Conservation (phyloP, 2,113 vertebrate species). For the Sphyrna mokarran region DNA sequence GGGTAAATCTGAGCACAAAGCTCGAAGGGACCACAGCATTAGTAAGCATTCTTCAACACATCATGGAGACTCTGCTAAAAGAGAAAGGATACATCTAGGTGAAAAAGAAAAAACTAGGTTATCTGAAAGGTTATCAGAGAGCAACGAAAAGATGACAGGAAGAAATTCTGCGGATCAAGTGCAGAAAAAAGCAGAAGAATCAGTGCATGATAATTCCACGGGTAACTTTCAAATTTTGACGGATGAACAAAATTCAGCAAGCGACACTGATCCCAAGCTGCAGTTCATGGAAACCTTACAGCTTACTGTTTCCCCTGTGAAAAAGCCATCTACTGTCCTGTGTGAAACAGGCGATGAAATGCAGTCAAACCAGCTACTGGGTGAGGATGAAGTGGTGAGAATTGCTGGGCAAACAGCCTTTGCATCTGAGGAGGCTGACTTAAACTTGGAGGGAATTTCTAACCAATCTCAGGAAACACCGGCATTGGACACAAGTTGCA, state of each 20-base stretch:
- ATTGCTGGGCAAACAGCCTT: conserved; percentile 40
- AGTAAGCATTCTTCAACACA: background rate
- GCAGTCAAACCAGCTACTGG: background rate
- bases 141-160: background rate
- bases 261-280: conserved; percentile 58
- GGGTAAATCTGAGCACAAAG: conserved; percentile 2
- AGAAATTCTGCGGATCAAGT: background rate
- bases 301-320: conserved; percentile 87
- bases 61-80: background rate
- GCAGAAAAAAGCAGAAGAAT: conserved; percentile 46
- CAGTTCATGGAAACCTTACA: conserved; percentile 96
- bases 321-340: conserved; percentile 54
- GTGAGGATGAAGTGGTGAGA: conserved; percentile 40
- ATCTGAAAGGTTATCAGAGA: background rate
- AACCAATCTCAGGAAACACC: background rate
- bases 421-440: conserved; percentile 37
- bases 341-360: background rate
- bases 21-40: background rate
- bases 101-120: background rate
- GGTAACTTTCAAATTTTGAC: background rate
- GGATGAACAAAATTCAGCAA: background rate
- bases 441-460: background rate
- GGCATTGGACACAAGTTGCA: background rate
- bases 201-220: background rate
- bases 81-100: background rate